A percentile compares a stretch with the other conserved stretches of the same genome.
These are phyloP conservation scores for Redunca redunca DNA, from an alignment of 2,113 vertebrate genomes.

Conservation along the genomic window DNA sequence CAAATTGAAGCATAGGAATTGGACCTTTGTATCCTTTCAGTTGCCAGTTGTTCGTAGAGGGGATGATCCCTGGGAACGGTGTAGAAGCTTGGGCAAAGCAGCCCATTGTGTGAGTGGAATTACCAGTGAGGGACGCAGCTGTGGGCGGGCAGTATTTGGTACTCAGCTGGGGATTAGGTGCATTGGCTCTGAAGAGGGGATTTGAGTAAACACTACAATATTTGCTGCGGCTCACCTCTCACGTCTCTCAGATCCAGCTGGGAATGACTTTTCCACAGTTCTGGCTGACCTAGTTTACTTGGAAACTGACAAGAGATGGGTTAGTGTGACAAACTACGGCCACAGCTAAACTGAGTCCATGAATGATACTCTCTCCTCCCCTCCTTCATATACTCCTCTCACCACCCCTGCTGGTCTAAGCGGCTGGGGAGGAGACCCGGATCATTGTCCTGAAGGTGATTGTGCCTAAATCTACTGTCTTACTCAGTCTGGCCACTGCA, in stretches of 20 bases:
- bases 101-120: background rate
- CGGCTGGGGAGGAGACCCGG: background rate
- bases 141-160: rapidly evolving
- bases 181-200: background rate
- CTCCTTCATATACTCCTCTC: background rate
- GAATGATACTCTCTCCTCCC: background rate
- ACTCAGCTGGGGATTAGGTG: background rate
- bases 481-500: background rate
- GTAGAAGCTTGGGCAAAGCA: background rate
- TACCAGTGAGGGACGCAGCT: background rate
- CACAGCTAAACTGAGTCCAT: background rate
- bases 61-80: background rate
- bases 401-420: background rate
- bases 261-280: background rate
- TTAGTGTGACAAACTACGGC: background rate
- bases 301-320: background rate
- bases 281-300: background rate
- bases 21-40: background rate
- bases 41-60: background rate
- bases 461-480: background rate
- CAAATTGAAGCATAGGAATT: background rate
- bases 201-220: background rate
- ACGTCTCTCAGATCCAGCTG: background rate
- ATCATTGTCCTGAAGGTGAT: too few relatives aligned
- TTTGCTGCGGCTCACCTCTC: background rate